Conservation (phyloP, 1,140 invertebrate species). For the Medauroidea extradentata region DNA sequence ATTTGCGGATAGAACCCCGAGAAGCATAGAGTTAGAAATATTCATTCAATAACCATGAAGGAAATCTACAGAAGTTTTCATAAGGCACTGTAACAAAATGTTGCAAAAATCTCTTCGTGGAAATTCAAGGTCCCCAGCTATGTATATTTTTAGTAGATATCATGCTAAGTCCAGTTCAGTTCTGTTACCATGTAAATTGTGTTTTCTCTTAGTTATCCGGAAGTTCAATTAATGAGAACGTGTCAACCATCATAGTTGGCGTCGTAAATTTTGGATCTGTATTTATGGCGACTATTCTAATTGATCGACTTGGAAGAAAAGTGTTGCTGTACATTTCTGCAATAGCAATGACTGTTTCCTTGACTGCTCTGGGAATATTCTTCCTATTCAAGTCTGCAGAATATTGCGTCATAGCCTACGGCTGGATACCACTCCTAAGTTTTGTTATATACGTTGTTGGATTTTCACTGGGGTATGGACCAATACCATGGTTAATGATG, state of each 20-base stretch:
- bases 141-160: no score
- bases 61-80: no score
- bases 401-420: conserved; percentile 52
- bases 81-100: no score
- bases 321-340: conserved; percentile 78
- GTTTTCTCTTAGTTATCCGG: conserved; percentile 54
- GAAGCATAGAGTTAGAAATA: no score
- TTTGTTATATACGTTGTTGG: conserved; percentile 83
- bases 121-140: no score
- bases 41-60: no score
- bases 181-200: no score
- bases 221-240: conserved; percentile 64
- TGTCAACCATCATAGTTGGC: conserved; percentile 78
- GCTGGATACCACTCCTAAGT: conserved; percentile 75
- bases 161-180: no score
- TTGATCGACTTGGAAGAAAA: conserved; percentile 80
- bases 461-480: conserved; percentile 87
- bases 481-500: conserved; percentile 92
- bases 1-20: no score
- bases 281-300: conserved; percentile 74
- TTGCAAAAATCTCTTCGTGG: no score
- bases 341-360: conserved; percentile 66
- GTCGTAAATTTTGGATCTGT: conserved; percentile 85
- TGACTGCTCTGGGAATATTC: conserved; percentile 66
- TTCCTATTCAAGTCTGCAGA: conserved; percentile 53